Conservation (phyloP, 1,140 invertebrate genomes). For the Tenebrio molitor region DNA sequence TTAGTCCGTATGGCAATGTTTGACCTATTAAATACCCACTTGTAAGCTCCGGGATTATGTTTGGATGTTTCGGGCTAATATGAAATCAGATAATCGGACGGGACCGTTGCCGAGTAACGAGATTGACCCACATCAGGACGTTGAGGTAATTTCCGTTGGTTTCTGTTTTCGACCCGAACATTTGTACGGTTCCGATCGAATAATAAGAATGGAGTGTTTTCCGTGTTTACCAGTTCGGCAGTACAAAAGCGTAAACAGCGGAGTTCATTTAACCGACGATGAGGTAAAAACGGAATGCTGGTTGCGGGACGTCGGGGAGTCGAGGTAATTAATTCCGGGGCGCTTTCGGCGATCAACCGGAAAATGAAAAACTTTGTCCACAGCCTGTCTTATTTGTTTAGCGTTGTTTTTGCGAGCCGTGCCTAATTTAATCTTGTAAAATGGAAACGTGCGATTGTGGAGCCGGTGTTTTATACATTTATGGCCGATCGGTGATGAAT, state of each 20-base stretch:
- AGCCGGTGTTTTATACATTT: no score
- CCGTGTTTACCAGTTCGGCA: neutral
- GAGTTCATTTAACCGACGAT: neutral
- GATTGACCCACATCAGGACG: no score
- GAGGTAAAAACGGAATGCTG: neutral
- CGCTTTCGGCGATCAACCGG: neutral
- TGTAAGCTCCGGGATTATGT: conserved; percentile 1
- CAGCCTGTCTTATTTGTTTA: neutral
- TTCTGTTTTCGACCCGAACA: neutral
- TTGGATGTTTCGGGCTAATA: neutral
- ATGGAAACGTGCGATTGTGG: no score
- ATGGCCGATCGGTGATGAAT: neutral
- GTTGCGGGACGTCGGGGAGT: neutral
- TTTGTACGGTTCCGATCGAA: no score
- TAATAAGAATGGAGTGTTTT: no score
- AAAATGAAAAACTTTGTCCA: conserved; percentile 1
- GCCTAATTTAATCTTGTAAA: neutral
- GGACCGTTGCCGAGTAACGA: no score
- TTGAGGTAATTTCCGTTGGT: neutral
- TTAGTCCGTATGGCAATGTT: conserved; percentile 1
- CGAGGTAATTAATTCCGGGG: neutral
- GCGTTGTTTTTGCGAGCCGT: neutral
- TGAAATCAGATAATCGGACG: conserved; percentile 1
- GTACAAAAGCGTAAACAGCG: neutral
- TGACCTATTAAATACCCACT: conserved; percentile 10